Base-by-base conservation (phyloP, 2,797 vertebrate genomes). In the Megalops cyprinoides region DNA sequence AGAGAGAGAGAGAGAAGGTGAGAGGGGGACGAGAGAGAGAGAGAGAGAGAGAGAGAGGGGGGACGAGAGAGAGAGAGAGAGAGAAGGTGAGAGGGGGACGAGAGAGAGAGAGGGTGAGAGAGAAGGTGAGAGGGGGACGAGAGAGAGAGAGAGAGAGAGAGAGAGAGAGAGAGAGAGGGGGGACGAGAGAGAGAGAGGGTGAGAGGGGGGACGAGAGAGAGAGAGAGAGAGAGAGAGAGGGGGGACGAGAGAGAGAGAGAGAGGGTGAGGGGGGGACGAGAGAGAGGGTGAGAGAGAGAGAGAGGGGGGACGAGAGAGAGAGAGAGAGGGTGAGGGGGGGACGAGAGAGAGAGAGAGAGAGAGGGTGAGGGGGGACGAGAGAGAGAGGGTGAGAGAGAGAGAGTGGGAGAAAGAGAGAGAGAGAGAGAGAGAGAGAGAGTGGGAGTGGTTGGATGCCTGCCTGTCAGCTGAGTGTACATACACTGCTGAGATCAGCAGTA, bases 401-500 rank as follows among this genome's bases (percentile, higher is more conserved):
- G 42, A 39, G 73, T n/a, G n/a, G n/a, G n/a, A n/a, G n/a, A n/a
- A n/a, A n/a, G n/a, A 58, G 71, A 42, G 53, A 51, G 56, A 58
- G 39, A 58, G 42, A 37, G 73, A n/a, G 69, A 79, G 79, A 46
- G 74, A 37, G 39, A 55, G 23, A 23, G 55, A 18, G 56, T 65
- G 62, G 67, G 69, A 81, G 69, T 78, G 76, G 89, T 89, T 69
- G 65, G 65, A 4, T 39, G 31, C 25, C 37, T 9, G 65, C 28
- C 25, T 89, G 91, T 93, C 90, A 91, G 87, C 90, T 90, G 87
- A 89, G 89, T 90, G 90, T 86, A 87, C 83, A 85, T 86, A 84
- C 85, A 90, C 88, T 90, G 92, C 90, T 90, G 89, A 92, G 85
- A 88, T 91, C 90, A 91, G 90, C 88, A 87, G 83, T 88, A 90